Percentiles rank a stretch among this genome's conserved stretches.
Evolutionary conservation across 2,888 invertebrate species (phyloP).

Genomic region (Zele albiditarsus): DNA sequence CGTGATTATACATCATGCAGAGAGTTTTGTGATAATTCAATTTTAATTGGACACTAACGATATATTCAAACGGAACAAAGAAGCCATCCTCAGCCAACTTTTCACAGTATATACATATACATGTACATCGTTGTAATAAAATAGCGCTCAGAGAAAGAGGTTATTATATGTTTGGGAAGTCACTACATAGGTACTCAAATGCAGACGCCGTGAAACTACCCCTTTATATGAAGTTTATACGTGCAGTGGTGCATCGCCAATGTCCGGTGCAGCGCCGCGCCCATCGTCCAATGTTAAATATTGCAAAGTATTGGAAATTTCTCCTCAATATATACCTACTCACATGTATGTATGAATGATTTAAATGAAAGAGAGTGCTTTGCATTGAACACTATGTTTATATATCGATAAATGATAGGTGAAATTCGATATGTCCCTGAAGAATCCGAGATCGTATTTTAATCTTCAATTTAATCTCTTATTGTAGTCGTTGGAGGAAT

Average conservation of each 20-base stretch:
- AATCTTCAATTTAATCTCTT: not conserved
- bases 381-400: not conserved
- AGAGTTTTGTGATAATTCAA: not conserved
- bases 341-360: not conserved
- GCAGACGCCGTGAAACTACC: slow-evolving; percentile 28
- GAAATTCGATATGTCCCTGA: not conserved
- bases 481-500: too few species aligned
- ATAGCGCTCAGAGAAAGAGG: slow-evolving; percentile 27
- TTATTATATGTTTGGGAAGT: slow-evolving; percentile 19
- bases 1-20: too few species aligned
- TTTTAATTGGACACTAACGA: not conserved
- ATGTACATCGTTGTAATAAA: slow-evolving; percentile 5
- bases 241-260: slow-evolving; percentile 35
- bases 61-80: not conserved
- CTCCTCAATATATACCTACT: not conserved
- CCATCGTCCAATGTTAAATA: slow-evolving; percentile 19
- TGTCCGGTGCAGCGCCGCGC: slow-evolving; percentile 18
- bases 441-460: not conserved
- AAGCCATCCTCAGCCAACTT: not conserved
- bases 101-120: not conserved
- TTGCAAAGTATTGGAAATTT: slow-evolving; percentile 30
- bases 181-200: slow-evolving; percentile 16
- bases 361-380: too few species aligned
- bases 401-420: too few species aligned
- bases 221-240: slow-evolving; percentile 36